phyloP scores from a whole-genome alignment of 2,888 invertebrate species.

The Apotomis turbidana region DNA sequence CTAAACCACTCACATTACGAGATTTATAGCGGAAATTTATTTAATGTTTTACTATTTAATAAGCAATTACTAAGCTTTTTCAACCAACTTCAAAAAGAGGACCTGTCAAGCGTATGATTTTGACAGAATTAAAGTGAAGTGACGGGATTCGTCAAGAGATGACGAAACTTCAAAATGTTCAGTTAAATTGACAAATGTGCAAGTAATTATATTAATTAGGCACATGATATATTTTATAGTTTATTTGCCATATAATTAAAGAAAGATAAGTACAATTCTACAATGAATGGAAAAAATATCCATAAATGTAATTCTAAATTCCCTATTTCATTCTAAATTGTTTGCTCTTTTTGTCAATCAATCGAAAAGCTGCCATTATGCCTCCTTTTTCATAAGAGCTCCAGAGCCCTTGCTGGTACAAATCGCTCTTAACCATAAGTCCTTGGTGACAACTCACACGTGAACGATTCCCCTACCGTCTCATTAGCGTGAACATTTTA shows the following conservation, averaged over 20 bases:
- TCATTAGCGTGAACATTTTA: slow-evolving; percentile 20
- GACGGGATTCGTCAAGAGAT: too few species aligned
- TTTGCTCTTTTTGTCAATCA: slow-evolving; percentile 10
- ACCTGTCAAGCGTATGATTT: too few species aligned
- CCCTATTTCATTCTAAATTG: not conserved
- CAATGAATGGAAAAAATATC: too few species aligned
- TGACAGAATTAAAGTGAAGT: too few species aligned
- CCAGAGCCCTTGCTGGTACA: slow-evolving; percentile 17
- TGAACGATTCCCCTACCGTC: slow-evolving; percentile 16
- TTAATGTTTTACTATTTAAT: slow-evolving; percentile 25
- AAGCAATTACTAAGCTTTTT: too few species aligned
- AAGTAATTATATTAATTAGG: too few species aligned
- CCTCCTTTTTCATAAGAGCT: slow-evolving; percentile 2
- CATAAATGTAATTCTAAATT: too few species aligned
- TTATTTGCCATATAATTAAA: not conserved
- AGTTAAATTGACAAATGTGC: too few species aligned
- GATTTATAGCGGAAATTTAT: slow-evolving; percentile 42
- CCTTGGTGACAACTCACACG: slow-evolving; percentile 31
- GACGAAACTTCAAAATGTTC: too few species aligned
- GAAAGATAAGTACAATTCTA: too few species aligned
- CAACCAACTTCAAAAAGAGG: too few species aligned
- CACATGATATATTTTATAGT: too few species aligned
- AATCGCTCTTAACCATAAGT: slow-evolving; percentile 23
- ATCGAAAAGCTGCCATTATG: slow-evolving; percentile 21
- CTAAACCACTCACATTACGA: slow-evolving; percentile 73